Conservation (phyloP, 2,797 vertebrate species). For the Acestrorhynchus altus region DNA sequence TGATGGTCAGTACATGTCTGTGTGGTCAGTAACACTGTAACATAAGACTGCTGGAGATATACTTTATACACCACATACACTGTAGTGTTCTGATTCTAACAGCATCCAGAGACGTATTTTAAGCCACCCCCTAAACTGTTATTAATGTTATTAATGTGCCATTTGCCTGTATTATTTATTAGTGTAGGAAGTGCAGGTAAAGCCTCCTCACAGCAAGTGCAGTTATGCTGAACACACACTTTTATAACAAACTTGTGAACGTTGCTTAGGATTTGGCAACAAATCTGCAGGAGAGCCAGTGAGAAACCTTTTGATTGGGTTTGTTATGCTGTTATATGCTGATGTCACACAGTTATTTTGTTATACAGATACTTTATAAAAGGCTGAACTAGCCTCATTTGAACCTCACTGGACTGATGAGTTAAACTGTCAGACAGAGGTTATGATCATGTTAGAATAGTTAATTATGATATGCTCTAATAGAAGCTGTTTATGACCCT, state of each 20-base stretch:
- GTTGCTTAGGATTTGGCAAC: not conserved
- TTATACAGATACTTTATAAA: not conserved
- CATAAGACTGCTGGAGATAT: no score
- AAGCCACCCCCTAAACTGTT: not conserved
- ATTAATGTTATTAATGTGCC: slow-evolving; percentile 18
- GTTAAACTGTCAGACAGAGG: no score
- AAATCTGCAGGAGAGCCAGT: not conserved
- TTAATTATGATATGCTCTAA: no score
- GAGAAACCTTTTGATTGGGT: not conserved
- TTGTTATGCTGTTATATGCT: not conserved
- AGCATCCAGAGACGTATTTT: slow-evolving; percentile 61
- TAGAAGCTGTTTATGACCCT: no score
- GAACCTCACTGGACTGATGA: no score
- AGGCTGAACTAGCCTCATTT: no score
- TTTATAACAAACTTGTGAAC: not conserved
- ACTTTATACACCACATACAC: no score
- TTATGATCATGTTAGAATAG: no score
- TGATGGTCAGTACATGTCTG: no score
- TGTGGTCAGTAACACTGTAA: no score
- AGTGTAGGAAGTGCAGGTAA: slow-evolving; percentile 10
- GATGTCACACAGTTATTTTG: no score
- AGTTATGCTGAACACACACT: not conserved
- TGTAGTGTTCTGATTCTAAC: slow-evolving; percentile 60
- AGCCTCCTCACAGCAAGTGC: no score
- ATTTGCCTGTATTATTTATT: slow-evolving; percentile 29